Evolutionary conservation across 1,140 invertebrate genomes (phyloP), one percentile per base, ranked within the genome.

Genomic region (Wasmannia auropunctata): DNA sequence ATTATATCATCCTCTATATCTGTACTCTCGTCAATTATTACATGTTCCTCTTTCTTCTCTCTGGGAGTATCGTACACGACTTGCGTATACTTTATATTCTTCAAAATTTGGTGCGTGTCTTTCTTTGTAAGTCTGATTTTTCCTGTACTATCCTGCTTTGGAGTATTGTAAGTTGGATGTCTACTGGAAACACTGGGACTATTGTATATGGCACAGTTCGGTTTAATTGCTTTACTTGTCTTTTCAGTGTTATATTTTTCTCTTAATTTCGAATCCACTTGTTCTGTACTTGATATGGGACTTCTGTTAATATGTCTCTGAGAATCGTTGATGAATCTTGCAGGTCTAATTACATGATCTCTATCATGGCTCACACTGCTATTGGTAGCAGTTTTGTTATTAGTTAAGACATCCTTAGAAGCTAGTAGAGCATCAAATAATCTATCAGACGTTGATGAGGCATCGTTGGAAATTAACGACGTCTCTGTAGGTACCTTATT

Each of bases 11-110:
- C 74, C 1, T 79, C 67, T 70, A 8, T 40, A 67, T 92, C 84
- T 77, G 46, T 58, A n/a, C 80, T 89, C 49, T 91, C 63, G 31
- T 91, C 40, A 34, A 81, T 77, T 62, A 69, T 8, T 19, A 72
- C 19, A 72, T 88, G 65, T 19, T 28, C 49, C n/a, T 58, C 25
- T 46, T 58, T 81, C 7, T 19, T 22, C 19, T 60, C 11, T 86
- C 31, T 90, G 28, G 72, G 77, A 31, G 81, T 83, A 63, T 88
- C 49, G 7, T 91, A 91, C 0, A 70, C 4, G 10, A 79, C 3
- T 72, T 51, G 40, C 11, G 65, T 84, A 16, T 49, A 28, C 5
- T 40, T 86, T 51, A 91, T 88, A 70, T 85, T 91, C 37, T 43
- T 86, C 0, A 84, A 67, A 65, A 88, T 86, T 40, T 86, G 85